Conservation (phyloP, 1,140 invertebrate species). For the Anastatus disparis region DNA sequence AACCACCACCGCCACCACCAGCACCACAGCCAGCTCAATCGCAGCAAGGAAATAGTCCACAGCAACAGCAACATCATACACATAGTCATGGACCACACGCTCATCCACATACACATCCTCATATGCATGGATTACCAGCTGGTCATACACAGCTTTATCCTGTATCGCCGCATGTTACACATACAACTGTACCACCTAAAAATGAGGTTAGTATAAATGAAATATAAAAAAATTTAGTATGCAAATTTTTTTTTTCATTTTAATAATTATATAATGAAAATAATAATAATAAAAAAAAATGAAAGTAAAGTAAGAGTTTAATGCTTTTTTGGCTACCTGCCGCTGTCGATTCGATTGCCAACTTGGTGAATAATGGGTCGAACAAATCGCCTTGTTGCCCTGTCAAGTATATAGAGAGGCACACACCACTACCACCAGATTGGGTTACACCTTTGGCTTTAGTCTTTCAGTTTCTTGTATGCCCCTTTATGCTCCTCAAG, state of each 20-base stretch:
- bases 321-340: too few relatives aligned
- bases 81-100: conserved; percentile 41
- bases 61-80: conserved; percentile 44
- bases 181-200: conserved; percentile 62
- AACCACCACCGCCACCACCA: conserved; percentile 64
- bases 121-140: conserved; percentile 38
- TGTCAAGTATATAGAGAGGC: too few relatives aligned
- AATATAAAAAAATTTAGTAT: too few relatives aligned
- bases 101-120: conserved; percentile 42
- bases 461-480: too few relatives aligned
- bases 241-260: neutral
- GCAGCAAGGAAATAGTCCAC: neutral
- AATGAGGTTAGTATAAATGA: conserved; percentile 53
- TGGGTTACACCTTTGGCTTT: conserved; percentile 56
- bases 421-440: too few relatives aligned
- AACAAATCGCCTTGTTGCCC: conserved; percentile 16
- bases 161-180: conserved; percentile 59
- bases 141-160: conserved; percentile 59
- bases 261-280: too few relatives aligned
- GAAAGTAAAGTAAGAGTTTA: too few relatives aligned
- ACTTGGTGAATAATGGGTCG: conserved; percentile 6
- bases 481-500: conserved; percentile 54
- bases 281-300: neutral
- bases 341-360: conserved; percentile 22
- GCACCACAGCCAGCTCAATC: conserved; percentile 46